Conservation (phyloP, 2,113 vertebrate species). For the Chrysemys picta region DNA sequence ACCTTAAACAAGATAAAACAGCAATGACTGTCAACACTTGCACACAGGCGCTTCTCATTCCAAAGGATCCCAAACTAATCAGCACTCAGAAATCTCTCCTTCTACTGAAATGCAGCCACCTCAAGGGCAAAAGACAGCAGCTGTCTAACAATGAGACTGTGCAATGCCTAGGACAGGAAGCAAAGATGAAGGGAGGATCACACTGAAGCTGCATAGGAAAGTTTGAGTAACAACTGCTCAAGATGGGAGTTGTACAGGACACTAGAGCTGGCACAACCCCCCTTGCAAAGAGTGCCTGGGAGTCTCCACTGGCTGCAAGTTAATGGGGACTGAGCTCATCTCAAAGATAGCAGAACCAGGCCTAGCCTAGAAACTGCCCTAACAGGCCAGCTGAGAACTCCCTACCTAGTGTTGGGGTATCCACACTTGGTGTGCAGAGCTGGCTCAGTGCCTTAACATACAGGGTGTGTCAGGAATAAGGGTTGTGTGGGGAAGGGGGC, state of each 20-base stretch:
- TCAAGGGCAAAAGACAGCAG: not conserved
- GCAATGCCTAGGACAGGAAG: not conserved
- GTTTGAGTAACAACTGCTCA: not conserved
- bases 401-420: not conserved
- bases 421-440: not conserved
- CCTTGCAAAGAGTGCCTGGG: not conserved
- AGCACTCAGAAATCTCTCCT: not conserved
- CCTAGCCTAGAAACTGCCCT: not conserved
- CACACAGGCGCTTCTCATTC: not conserved
- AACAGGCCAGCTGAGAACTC: not conserved
- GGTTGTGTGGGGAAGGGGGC: no score
- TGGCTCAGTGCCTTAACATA: not conserved
- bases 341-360: not conserved
- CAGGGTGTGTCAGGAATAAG: no score
- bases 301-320: not conserved
- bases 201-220: not conserved
- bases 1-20: slow-evolving; percentile 73
- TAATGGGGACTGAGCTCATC: not conserved
- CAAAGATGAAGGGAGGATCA: not conserved
- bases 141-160: no score
- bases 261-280: not conserved
- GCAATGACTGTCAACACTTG: rapidly evolving
- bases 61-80: not conserved
- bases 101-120: not conserved
- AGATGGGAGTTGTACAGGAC: not conserved